Evolutionary conservation across 2,113 vertebrate species (phyloP).

Genomic region (Bubo bubo): DNA sequence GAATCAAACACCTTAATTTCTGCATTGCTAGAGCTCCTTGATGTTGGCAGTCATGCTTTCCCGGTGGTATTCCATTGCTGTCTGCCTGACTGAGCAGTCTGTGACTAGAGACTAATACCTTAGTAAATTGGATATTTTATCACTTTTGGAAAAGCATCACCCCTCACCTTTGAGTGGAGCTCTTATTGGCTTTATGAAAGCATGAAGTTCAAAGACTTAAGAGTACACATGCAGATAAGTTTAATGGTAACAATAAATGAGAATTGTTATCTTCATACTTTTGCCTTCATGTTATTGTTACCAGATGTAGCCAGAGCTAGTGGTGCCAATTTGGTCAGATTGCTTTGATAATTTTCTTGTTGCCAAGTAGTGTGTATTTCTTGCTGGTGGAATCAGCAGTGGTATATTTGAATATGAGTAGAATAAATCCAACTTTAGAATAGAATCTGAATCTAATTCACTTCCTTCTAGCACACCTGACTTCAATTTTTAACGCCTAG

Average conservation of each 20-base stretch:
- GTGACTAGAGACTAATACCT: not conserved
- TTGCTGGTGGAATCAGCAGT: constrained; percentile 41
- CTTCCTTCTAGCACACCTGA: constrained; percentile 56
- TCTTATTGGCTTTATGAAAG: constrained; percentile 16
- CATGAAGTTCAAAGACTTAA: constrained; percentile 20
- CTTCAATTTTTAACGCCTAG: constrained; percentile 57
- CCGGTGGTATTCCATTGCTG: not conserved
- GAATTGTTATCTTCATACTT: constrained; percentile 54
- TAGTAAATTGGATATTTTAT: not conserved
- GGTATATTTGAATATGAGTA: constrained; percentile 21
- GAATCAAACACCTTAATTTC: not conserved
- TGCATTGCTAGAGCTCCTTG: not conserved
- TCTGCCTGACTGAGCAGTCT: not conserved
- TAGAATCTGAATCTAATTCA: constrained; percentile 58
- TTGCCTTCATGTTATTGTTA: constrained; percentile 34
- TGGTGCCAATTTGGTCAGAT: constrained; percentile 55
- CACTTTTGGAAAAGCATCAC: constrained; percentile 8
- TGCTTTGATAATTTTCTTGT: constrained; percentile 58
- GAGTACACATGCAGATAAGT: constrained; percentile 5
- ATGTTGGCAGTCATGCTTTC: not conserved
- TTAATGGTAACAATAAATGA: constrained; percentile 59
- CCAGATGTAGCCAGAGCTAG: constrained; percentile 29
- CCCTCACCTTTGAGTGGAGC: not conserved
- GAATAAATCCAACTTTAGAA: constrained; percentile 33
- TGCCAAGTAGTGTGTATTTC: constrained; percentile 49